Percentiles rank a stretch among this genome's conserved stretches.
phyloP scores from a whole-genome alignment of 2,113 vertebrate species.

The Callipepla squamata region DNA sequence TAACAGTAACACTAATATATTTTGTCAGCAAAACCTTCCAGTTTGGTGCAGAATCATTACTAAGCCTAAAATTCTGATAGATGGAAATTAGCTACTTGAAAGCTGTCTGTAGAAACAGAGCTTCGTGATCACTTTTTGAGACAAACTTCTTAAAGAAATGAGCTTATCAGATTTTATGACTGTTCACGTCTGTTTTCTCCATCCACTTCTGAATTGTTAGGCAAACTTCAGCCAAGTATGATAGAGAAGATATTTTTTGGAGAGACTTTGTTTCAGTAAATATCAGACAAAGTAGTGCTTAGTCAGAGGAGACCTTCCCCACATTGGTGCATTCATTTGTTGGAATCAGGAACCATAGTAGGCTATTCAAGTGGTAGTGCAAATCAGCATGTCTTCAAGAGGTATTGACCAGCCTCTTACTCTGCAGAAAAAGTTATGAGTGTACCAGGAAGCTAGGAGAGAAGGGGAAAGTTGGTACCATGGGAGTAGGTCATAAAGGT shows the following conservation, averaged over 20 bases:
- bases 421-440: not conserved
- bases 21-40: not conserved
- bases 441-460: fast-evolving
- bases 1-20: not conserved
- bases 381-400: not conserved
- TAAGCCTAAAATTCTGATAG: not conserved
- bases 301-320: not conserved
- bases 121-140: not conserved
- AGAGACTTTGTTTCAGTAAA: not conserved
- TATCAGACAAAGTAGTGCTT: fast-evolving
- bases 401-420: not conserved
- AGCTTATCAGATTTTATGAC: not conserved
- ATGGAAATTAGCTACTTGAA: not conserved
- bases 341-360: not conserved
- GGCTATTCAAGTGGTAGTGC: not conserved
- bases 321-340: not conserved
- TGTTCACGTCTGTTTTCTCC: not conserved
- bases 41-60: not conserved
- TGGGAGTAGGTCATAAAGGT: not conserved
- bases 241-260: not conserved
- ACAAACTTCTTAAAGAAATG: not conserved
- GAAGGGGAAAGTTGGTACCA: not conserved
- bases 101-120: not conserved
- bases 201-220: not conserved
- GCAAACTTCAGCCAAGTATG: not conserved